A percentile compares a stretch with the other conserved stretches of the same genome.
phyloP scores from a whole-genome alignment of 2,888 invertebrate species.

The Polyploca ridens region DNA sequence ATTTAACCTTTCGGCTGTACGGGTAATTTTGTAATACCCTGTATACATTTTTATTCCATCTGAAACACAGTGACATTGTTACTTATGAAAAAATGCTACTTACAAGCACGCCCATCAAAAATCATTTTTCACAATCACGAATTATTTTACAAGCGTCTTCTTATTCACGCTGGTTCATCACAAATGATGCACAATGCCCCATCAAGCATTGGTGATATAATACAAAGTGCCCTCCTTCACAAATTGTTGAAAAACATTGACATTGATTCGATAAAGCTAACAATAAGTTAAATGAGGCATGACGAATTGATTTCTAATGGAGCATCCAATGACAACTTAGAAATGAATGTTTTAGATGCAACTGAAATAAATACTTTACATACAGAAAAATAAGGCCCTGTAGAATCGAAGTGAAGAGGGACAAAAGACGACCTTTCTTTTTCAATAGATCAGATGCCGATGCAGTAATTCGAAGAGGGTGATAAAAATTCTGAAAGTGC shows the following conservation, averaged over 20 bases:
- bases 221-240: conserved; percentile 16
- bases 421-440: too few species aligned
- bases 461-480: too few species aligned
- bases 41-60: too few species aligned
- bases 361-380: conserved; percentile 6
- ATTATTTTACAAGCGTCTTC: conserved; percentile 13
- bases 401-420: too few species aligned
- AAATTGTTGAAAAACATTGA: conserved; percentile 23
- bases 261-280: conserved; percentile 33
- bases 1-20: too few species aligned
- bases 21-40: too few species aligned
- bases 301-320: conserved; percentile 19
- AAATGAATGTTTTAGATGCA: too few species aligned
- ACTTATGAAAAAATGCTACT: conserved; percentile 19
- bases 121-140: conserved; percentile 38
- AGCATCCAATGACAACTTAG: neutral
- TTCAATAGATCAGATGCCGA: too few species aligned
- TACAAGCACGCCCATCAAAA: conserved; percentile 33
- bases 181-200: conserved; percentile 24
- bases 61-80: too few species aligned
- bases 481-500: too few species aligned
- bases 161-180: neutral
- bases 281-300: conserved; percentile 28
- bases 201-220: neutral
- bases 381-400: too few species aligned